Evolutionary conservation across 2,113 vertebrate species (phyloP).

Genomic region (Peromyscus californicus): DNA sequence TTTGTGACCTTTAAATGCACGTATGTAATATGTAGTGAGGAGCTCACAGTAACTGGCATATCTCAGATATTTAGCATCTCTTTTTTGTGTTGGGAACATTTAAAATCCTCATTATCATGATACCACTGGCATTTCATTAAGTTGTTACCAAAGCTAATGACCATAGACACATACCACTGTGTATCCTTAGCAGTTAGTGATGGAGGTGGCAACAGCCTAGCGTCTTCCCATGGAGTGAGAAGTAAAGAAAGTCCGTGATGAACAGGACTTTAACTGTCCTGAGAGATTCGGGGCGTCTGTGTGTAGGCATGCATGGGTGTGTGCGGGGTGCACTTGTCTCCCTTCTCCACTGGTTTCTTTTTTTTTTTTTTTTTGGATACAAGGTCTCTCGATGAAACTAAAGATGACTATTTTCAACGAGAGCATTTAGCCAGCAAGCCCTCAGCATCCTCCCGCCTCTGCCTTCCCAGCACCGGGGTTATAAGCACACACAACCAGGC

Average conservation of each 20-base stretch:
- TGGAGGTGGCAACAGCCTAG: background rate
- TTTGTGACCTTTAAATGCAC: background rate
- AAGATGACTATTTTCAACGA: background rate
- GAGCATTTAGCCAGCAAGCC: background rate
- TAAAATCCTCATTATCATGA: background rate
- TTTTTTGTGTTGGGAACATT: background rate
- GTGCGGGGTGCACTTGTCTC: background rate
- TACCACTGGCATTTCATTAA: background rate
- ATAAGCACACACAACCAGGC: background rate
- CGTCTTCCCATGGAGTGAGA: slow-evolving; percentile 11
- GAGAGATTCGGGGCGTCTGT: background rate
- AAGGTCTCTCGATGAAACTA: background rate
- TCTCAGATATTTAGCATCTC: background rate
- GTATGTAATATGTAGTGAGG: background rate
- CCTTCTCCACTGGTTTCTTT: background rate
- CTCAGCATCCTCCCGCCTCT: background rate
- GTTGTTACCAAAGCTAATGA: slow-evolving; percentile 20
- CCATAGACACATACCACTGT: background rate
- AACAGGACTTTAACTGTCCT: background rate
- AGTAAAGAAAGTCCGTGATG: background rate
- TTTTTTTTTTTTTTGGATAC: no score
- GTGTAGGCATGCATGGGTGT: no score
- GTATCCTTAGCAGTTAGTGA: background rate
- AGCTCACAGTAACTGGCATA: background rate
- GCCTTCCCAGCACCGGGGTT: background rate